These are phyloP conservation scores for Conus ventricosus DNA, from an alignment of 1,140 invertebrate species.

Conservation along the genomic window DNA sequence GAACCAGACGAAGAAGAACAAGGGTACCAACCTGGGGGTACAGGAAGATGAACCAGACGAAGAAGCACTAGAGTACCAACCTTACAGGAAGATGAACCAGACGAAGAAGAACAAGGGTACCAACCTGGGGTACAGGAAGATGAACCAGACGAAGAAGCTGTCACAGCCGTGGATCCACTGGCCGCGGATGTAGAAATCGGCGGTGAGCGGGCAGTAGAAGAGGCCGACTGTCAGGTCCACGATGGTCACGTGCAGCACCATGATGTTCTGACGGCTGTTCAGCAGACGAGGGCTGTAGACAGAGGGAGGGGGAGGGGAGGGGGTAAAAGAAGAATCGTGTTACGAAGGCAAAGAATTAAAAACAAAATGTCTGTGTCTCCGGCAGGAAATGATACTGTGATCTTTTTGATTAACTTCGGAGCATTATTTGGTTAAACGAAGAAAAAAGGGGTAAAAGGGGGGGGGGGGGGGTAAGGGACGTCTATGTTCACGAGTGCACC, in stretches of 20 bases:
- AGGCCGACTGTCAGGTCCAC: conserved; percentile 48
- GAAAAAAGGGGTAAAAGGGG: no score
- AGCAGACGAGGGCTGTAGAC: conserved; percentile 14
- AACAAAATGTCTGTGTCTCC: no score
- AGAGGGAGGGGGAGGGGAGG: no score
- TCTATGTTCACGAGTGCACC: no score
- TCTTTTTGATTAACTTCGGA: no score
- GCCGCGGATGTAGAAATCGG: conserved; percentile 47
- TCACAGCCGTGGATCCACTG: conserved; percentile 48
- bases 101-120: background rate
- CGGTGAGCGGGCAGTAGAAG: conserved; percentile 52
- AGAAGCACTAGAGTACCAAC: conserved; percentile 21
- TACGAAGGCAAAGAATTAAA: no score
- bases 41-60: conserved; percentile 52
- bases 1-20: conserved; percentile 53
- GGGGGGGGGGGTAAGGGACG: no score
- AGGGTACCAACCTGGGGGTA: no score
- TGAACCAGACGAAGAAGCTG: conserved; percentile 53
- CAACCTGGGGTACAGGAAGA: conserved; percentile 43
- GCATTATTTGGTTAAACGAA: no score
- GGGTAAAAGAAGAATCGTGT: no score
- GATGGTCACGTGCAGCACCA: conserved; percentile 47
- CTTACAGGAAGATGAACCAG: background rate
- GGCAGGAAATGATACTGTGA: no score
- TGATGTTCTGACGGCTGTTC: conserved; percentile 43